Evolutionary conservation across 2,797 vertebrate species (phyloP), one percentile per base, ranked within the genome.

Genomic region (Semotilus atromaculatus): DNA sequence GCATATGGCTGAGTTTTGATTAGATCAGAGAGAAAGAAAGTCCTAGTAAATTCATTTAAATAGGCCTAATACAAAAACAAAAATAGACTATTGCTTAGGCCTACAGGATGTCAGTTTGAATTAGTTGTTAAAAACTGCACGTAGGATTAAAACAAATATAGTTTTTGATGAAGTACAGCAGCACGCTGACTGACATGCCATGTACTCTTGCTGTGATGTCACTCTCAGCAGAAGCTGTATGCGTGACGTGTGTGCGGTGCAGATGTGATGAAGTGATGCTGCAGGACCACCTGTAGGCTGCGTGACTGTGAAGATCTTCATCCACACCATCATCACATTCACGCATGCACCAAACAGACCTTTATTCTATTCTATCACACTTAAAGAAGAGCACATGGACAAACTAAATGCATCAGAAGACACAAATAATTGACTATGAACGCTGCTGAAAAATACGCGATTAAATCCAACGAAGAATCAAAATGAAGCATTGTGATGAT

Each of bases 271-370:
- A 82, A 80, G 78, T 38, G 60, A 26, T 73, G 67, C 84, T 67
- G 48, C 34, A 51, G 53, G 74, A 81, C 88, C 86, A 88, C 88
- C 88, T 89, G 88, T 87, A 88, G 85, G n/a, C 80, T 79, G 73
- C 64, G 31, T 76, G 73, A 68, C 82, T 53, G 45, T 40, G 43
- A 83, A 76, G 26, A 66, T 23, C 81, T 62, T 23, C n/a, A 51
- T 26, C 55, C 21, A 40, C 6, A 77, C n/a, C 62, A 53, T 45
- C 18, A 74, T 64, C 78, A n/a, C 43, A 66, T 48, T 53, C 62
- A 64, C 60, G 60, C 62, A 64, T 60, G 60, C 76, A 68, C 14
- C 51, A 81, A 19, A 81, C n/a, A 43, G 29, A 53, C 23, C 31
- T 53, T 10, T 10, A 36, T 3, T 5, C 23, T 48, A 16, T 48